Conservation (phyloP, 2,888 invertebrate genomes). For the Hypomecis atomaria region DNA sequence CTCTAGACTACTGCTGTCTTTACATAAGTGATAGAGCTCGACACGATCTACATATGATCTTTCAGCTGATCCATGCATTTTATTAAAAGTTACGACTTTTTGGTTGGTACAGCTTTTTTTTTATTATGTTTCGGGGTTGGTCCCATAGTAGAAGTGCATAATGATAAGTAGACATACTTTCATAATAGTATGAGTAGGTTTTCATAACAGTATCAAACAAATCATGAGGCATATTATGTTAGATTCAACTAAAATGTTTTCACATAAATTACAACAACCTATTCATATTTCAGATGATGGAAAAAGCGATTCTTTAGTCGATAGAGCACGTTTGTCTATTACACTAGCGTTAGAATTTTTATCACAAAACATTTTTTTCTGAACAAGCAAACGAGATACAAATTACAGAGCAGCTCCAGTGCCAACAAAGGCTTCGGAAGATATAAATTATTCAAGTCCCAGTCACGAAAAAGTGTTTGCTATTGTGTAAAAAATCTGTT, state of each 20-base stretch:
- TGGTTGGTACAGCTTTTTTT: too few relatives aligned
- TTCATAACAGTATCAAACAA: too few relatives aligned
- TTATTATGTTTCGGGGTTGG: too few relatives aligned
- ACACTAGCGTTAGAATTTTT: conserved; percentile 19
- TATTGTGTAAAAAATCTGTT: conserved; percentile 23
- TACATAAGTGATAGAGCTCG: too few relatives aligned
- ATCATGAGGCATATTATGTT: too few relatives aligned
- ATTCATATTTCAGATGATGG: conserved; percentile 8
- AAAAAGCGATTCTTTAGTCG: conserved; percentile 10
- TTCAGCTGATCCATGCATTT: too few relatives aligned
- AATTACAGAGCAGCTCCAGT: conserved; percentile 24
- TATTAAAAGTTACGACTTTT: too few relatives aligned
- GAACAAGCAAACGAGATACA: conserved; percentile 22
- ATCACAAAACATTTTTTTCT: conserved; percentile 32
- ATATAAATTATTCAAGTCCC: conserved; percentile 28
- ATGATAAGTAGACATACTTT: too few relatives aligned
- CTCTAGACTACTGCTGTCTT: too few relatives aligned
- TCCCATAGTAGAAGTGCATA: too few relatives aligned
- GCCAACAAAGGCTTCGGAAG: conserved; percentile 28
- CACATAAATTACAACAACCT: neutral
- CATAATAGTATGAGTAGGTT: too few relatives aligned
- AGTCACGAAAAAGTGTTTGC: conserved; percentile 30
- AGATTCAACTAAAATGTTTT: neutral
- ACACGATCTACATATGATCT: too few relatives aligned
- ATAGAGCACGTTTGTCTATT: conserved; percentile 12